phyloP scores from a whole-genome alignment of 1,140 invertebrate genomes.

The Eufriesea mexicana region DNA sequence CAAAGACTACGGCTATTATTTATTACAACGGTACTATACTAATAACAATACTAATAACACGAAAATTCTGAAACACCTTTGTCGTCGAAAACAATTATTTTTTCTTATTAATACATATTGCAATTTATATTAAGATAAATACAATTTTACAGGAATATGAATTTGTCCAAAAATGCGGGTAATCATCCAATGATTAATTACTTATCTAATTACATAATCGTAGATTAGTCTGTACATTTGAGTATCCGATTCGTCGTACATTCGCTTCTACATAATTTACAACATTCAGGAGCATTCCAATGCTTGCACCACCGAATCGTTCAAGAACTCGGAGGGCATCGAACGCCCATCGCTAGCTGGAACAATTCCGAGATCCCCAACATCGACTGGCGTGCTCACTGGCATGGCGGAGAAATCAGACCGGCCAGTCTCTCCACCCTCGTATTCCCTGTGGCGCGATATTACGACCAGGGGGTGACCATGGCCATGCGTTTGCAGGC shows the following conservation, averaged over 20 bases:
- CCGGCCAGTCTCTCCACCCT: conserved; percentile 9
- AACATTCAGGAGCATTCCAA: not conserved
- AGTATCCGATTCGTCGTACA: not conserved
- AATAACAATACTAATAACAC: no score
- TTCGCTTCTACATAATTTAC: not conserved
- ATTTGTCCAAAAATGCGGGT: not conserved
- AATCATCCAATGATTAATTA: not conserved
- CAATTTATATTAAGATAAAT: no score
- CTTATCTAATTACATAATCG: not conserved
- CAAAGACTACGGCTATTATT: no score
- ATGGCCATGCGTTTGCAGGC: conserved; percentile 57
- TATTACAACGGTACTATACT: no score
- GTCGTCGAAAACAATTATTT: no score
- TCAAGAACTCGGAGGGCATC: conserved; percentile 10
- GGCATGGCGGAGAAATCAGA: conserved; percentile 53
- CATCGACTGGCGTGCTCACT: conserved; percentile 28
- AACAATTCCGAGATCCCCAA: conserved; percentile 40
- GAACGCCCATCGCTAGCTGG: conserved; percentile 46
- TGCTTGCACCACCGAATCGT: not conserved
- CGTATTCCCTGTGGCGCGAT: conserved; percentile 56
- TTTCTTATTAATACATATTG: no score
- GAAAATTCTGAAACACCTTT: no score
- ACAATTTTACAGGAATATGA: not conserved
- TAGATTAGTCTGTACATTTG: not conserved
- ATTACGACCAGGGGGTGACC: conserved; percentile 56